These are phyloP conservation scores for Ceratina australensis DNA, from an alignment of 1,140 invertebrate genomes.

Conservation along the genomic window DNA sequence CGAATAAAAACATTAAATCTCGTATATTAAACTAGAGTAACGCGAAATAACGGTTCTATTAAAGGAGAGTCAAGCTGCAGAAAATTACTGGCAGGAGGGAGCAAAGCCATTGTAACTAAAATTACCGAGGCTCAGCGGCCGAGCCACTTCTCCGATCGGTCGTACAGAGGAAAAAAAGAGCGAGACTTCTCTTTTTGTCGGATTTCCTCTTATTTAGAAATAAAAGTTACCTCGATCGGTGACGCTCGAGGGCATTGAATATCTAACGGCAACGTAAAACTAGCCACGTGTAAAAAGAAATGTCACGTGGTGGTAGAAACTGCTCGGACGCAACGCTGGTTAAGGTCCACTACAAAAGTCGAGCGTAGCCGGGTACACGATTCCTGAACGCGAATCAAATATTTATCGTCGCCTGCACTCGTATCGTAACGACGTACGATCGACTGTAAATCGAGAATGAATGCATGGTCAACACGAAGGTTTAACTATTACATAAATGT, in stretches of 20 bases:
- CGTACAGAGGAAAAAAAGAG: not conserved
- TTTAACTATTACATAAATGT: conserved; percentile 9
- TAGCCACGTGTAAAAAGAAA: no score
- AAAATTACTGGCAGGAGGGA: not conserved
- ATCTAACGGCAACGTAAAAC: no score
- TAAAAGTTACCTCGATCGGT: not conserved
- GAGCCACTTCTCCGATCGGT: not conserved
- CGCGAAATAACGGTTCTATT: conserved; percentile 25
- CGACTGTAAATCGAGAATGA: conserved; percentile 29
- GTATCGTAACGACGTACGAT: conserved; percentile 5
- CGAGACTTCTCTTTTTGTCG: not conserved
- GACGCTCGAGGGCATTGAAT: no score
- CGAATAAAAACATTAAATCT: conserved; percentile 39
- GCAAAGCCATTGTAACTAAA: not conserved
- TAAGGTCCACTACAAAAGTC: not conserved
- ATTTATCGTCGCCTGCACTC: conserved; percentile 24
- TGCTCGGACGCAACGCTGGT: not conserved
- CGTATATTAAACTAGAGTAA: conserved; percentile 12
- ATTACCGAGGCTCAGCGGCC: conserved; percentile 13
- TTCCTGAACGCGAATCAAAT: conserved; percentile 23
- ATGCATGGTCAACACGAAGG: conserved; percentile 1
- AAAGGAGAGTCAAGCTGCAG: conserved; percentile 19
- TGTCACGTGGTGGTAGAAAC: not conserved
- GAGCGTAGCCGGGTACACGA: conserved; percentile 8
- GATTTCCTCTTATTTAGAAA: not conserved